Base-by-base conservation (phyloP, 2,888 invertebrate genomes). In the Fragum sueziense region DNA sequence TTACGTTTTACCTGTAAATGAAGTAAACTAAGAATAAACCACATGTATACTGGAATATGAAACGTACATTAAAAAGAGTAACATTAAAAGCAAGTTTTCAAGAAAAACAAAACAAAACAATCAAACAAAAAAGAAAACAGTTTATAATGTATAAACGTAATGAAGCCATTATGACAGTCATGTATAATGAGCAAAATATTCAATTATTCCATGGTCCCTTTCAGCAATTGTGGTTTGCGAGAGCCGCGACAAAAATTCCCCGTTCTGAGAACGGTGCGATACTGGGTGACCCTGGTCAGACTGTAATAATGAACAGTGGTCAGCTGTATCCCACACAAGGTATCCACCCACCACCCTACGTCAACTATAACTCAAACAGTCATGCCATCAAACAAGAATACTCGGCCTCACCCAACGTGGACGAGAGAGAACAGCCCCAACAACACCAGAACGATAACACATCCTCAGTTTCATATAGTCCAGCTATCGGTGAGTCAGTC, bases 361-460 rank as follows among this genome's bases (percentile, higher is more conserved):
- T 79, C 70, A 79, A 74, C 17, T 84, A 82, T 41, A 76, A 81
- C 37, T 65, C 73, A 31, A 70, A 72, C 31, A 51, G 70, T 33
- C 77, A 81, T 34, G 52, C 76, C 27, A 84, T 84, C 54, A 84
- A 84, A 79, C 84, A 82, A 72, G 84, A 84, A 62, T 84, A 84
- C 76, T 54, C 79, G 25, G 75, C 84, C 17, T 84, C 84, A 17
- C 82, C 84, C 22, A 76, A 70, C 51, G 57, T 78, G 0, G 82
- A 82, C 41, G 80, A 82, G 4, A 25, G 84, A 57, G 79, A 74
- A 57, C 69, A 47, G 6, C 67, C 47, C 3, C 68, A 74, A 31
- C 80, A 81, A 65, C 73, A 68, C 41, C 70, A 68, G 67, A 33
- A 76, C 54, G 25, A 77, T 57, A 70, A 34, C 51, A 41, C 62